Evolutionary conservation across 2,888 invertebrate genomes (phyloP).

Genomic region (Theretra japonica): DNA sequence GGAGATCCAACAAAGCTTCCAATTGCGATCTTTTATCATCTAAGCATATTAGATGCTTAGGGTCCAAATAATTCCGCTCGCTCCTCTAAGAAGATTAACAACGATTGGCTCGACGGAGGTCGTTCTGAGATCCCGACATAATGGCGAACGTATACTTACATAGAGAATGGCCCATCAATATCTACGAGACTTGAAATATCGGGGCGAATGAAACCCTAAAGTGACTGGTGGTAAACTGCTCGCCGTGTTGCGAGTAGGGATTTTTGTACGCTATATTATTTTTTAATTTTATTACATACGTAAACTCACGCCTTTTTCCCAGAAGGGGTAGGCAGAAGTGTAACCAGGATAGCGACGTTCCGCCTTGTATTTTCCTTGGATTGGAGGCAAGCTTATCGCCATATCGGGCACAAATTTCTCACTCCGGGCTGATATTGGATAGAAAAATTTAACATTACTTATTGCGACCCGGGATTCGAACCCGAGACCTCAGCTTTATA

Average conservation of each 20-base stretch:
- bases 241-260: neutral
- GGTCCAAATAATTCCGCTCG: conserved; percentile 77
- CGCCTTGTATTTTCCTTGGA: too few relatives aligned
- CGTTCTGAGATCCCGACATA: conserved; percentile 67
- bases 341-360: too few relatives aligned
- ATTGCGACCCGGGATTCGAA: too few relatives aligned
- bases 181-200: conserved; percentile 52
- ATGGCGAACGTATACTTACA: conserved; percentile 57
- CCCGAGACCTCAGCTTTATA: too few relatives aligned
- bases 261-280: too few relatives aligned
- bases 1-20: conserved; percentile 11
- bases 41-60: conserved; percentile 78
- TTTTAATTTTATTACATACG: neutral
- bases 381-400: too few relatives aligned
- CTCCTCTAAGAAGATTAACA: conserved; percentile 81
- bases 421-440: too few relatives aligned
- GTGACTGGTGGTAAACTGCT: neutral
- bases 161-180: conserved; percentile 71
- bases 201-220: neutral
- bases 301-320: too few relatives aligned
- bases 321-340: too few relatives aligned
- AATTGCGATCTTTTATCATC: conserved; percentile 76
- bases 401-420: too few relatives aligned
- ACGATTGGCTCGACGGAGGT: conserved; percentile 81
- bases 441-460: too few relatives aligned